Base-by-base conservation (phyloP, 2,888 invertebrate genomes). In the Thera obeliscata region DNA sequence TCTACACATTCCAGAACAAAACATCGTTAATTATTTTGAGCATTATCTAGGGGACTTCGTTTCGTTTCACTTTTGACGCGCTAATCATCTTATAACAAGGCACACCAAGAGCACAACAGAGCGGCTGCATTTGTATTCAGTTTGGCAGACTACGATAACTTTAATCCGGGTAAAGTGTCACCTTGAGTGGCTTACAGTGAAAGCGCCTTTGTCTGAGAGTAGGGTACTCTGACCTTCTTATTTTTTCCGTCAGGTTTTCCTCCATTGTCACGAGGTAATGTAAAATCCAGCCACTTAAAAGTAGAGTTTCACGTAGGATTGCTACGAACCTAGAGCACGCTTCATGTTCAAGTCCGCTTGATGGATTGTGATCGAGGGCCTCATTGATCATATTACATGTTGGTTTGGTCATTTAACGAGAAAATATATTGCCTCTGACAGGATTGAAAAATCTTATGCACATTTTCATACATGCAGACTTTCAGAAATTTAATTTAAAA, bases 131-230 rank as follows among this genome's bases (percentile, higher is more conserved):
- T 91, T 88, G 91, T 91, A 93, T 92, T 93, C 93, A 89, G 92
- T 90, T 90, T 89, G 91, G 89, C 87, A 85, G 89, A 85, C 88
- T 85, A 87, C 90, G 90, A 93, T 93, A 93, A 92, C 89, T 90
- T 92, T 91, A 93, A 91, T 92, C 92, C 90, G 90, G 87, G 86
- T 85, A 90, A 91, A 92, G 90, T 92, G 92, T 92, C 92, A 93
- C 90, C 91, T 91, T 87, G 88, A 92, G 90, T 90, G 87, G 90
- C 89, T 93, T 88, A 89, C 87, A 87, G 84, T 81, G 87, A 89
- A 89, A 87, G 87, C 88, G 87, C 90, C 90, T 90, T 91, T 91
- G 90, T 91, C 87, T 87, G 87, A 79, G 84, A 87, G 85, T 85
- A 81, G 86, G 87, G 87, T 87, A 84, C 83, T 87, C 79, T 84